These are phyloP conservation scores for Sminthopsis crassicaudata DNA, from an alignment of 2,113 vertebrate species.

Conservation along the genomic window DNA sequence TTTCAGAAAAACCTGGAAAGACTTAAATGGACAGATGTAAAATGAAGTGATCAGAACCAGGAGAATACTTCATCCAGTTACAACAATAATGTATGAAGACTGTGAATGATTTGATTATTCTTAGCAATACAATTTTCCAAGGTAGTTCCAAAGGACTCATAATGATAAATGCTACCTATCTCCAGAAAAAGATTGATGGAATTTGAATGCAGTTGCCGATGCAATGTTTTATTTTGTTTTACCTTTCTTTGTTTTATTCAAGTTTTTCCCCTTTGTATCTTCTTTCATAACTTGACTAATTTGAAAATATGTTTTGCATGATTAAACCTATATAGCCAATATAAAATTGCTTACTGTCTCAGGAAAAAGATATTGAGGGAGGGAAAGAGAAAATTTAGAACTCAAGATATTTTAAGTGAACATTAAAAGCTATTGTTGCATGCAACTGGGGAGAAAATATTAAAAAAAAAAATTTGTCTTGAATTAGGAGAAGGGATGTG, in stretches of 20 bases:
- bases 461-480: background rate
- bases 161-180: too few relatives aligned
- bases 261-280: background rate
- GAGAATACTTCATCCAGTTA: background rate
- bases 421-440: background rate
- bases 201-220: too few relatives aligned
- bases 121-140: background rate
- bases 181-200: too few relatives aligned
- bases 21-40: background rate
- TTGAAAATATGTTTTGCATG: background rate
- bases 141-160: too few relatives aligned
- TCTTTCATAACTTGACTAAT: background rate
- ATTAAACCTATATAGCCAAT: too few relatives aligned
- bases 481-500: background rate
- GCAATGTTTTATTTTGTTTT: too few relatives aligned
- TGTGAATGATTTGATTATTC: background rate
- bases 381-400: background rate
- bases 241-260: too few relatives aligned
- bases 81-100: background rate
- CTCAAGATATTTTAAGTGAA: background rate
- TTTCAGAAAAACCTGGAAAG: background rate
- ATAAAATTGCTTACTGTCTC: background rate
- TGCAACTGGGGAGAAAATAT: background rate
- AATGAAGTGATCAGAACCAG: background rate
- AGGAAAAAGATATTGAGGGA: background rate